Conservation (phyloP, 2,888 invertebrate genomes). For the Drosophila mettleri region DNA sequence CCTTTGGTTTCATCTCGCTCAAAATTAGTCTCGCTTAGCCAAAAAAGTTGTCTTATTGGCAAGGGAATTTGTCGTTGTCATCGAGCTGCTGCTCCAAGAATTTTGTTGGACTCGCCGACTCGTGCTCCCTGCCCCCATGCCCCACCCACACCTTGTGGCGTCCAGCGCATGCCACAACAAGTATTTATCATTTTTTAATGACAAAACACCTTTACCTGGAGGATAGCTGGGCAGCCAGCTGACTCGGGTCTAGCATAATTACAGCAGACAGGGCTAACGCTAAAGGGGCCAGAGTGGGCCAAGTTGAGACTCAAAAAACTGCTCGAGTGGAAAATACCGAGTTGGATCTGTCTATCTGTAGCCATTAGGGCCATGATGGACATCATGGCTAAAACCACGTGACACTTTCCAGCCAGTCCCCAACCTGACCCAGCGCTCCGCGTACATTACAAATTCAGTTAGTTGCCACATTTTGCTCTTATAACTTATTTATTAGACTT, state of each 20-base stretch:
- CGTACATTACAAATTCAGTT: slow-evolving; percentile 38
- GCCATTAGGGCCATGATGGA: slow-evolving; percentile 17
- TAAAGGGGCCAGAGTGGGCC: neutral
- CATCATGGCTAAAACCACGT: slow-evolving; percentile 16
- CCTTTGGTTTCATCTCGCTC: slow-evolving; percentile 52
- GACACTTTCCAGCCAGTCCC: slow-evolving; percentile 13
- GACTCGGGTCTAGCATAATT: slow-evolving; percentile 36
- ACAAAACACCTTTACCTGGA: slow-evolving; percentile 60
- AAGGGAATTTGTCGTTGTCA: slow-evolving; percentile 53
- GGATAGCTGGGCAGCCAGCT: neutral
- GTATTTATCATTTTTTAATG: slow-evolving; percentile 75
- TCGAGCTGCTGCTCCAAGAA: slow-evolving; percentile 10
- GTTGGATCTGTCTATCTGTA: slow-evolving; percentile 11
- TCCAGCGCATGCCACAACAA: slow-evolving; percentile 38
- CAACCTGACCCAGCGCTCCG: too few species aligned
- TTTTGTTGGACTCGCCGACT: neutral
- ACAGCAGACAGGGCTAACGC: slow-evolving; percentile 24
- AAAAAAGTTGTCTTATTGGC: slow-evolving; percentile 61
- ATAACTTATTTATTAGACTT: slow-evolving; percentile 76
- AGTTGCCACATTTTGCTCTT: slow-evolving; percentile 57
- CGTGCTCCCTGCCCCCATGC: neutral
- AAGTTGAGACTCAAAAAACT: slow-evolving; percentile 16
- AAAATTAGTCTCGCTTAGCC: slow-evolving; percentile 60
- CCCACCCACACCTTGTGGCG: slow-evolving; percentile 10
- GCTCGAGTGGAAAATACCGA: slow-evolving; percentile 55